Evolutionary conservation across 2,888 invertebrate species (phyloP), one percentile per base, ranked within the genome.

Genomic region (Amphipyra tragopoginis): DNA sequence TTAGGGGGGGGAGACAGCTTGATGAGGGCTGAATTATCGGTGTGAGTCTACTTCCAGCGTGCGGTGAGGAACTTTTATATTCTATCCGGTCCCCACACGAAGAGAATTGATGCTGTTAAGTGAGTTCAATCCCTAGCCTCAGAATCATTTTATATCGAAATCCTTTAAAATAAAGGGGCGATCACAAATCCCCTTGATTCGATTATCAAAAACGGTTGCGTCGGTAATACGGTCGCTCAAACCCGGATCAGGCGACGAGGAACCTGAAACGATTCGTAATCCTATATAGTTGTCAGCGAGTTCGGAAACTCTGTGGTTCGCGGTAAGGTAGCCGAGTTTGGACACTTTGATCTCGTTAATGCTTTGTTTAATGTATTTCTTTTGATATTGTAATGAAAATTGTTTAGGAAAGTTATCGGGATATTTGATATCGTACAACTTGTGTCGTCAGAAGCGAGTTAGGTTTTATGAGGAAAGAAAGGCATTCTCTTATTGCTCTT

Each of bases 211-310:
- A 59, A 59, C 53, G 48, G 33, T 39, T 50, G 33, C 34, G 26
- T 50, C 40, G 44, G 53, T 53, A 72, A 53, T 58, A 69, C 51
- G 50, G 44, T 26, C 15, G 36, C 50, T n/a, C 56, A 33, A 72
- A 65, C 15, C 50, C 44, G 61, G 62, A 72, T 71, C 48, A 54
- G 15, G 36, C 26, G 45, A 9, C 40, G 1, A 11, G 15, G 52
- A 47, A 52, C 60, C 4, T 15, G 9, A 65, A 60, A 54, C 51
- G 39, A 26, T 44, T 13, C 44, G 36, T 61, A 75, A 75, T 75
- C 60, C 64, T 39, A 52, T 40, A 60, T 48, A 68, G 42, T 48
- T 61, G 62, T 61, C 69, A 61, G 69, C 21, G 43, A 68, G 61
- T 60, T 69, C 6, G 5, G 8, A 51, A 21, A 66, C 47, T 71